A percentile compares a stretch with the other conserved stretches of the same genome.
Conservation (phyloP, 2,888 invertebrate species). For the Epistrophella euchroma region DNA sequence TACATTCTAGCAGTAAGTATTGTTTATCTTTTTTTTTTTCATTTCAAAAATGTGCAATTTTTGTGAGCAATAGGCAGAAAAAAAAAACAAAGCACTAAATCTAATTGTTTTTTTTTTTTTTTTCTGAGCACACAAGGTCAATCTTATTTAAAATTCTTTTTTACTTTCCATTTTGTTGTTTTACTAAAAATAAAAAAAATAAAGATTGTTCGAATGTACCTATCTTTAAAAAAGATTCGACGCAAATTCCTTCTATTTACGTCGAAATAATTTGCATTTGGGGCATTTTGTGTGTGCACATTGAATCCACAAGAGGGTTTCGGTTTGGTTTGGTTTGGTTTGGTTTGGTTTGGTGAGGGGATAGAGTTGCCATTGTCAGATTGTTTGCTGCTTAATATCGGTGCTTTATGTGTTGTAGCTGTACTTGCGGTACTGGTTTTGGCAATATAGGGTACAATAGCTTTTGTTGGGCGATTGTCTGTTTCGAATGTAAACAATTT, state of each 20-base stretch:
- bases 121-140: constrained; percentile 60
- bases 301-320: constrained; percentile 67
- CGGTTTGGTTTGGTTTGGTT: constrained; percentile 1
- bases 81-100: constrained; percentile 7
- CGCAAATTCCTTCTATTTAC: constrained; percentile 52
- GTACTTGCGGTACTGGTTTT: constrained; percentile 22
- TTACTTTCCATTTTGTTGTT: constrained; percentile 67
- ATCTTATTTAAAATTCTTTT: constrained; percentile 40
- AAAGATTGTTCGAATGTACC: background rate
- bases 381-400: background rate
- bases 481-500: background rate
- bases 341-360: background rate
- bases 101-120: constrained; percentile 8
- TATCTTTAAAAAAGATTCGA: constrained; percentile 22
- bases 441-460: constrained; percentile 46
- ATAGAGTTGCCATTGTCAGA: constrained; percentile 70
- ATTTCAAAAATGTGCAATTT: background rate
- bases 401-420: constrained; percentile 25
- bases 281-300: constrained; percentile 63
- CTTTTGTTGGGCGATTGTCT: constrained; percentile 18
- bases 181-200: background rate
- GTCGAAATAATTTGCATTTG: constrained; percentile 65
- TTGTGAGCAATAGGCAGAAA: background rate
- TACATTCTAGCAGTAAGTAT: constrained; percentile 44
- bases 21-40: too few relatives aligned